Evolutionary conservation across 2,888 invertebrate genomes (phyloP).

Genomic region (Mythimna vitellina): DNA sequence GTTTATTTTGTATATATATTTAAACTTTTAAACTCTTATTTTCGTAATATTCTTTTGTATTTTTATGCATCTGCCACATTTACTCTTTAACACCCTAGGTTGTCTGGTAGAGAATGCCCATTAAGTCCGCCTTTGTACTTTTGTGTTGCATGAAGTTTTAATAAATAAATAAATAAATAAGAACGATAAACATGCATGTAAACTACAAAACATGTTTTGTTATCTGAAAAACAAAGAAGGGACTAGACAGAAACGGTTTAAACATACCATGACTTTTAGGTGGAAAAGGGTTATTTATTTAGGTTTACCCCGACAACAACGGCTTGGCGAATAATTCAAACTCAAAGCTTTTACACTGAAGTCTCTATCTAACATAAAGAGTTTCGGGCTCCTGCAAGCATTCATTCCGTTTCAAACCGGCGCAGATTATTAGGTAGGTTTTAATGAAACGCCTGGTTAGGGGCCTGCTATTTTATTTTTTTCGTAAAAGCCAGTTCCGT

Average conservation of each 20-base stretch:
- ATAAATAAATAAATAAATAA: too few relatives aligned
- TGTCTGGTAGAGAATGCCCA: too few relatives aligned
- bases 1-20: too few relatives aligned
- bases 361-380: constrained; percentile 10
- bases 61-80: too few relatives aligned
- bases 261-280: background rate
- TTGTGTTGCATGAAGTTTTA: too few relatives aligned
- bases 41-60: too few relatives aligned
- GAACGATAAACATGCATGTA: constrained; percentile 2
- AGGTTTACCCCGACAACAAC: constrained; percentile 3
- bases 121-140: too few relatives aligned
- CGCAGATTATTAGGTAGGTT: constrained; percentile 35
- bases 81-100: too few relatives aligned
- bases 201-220: background rate
- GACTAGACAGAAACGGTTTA: background rate
- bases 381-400: background rate
- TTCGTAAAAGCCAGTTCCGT: constrained; percentile 28
- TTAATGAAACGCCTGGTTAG: constrained; percentile 45
- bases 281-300: constrained; percentile 36
- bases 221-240: background rate
- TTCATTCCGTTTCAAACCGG: constrained; percentile 11
- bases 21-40: too few relatives aligned
- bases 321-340: constrained; percentile 2
- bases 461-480: constrained; percentile 16
- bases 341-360: constrained; percentile 1